These are phyloP conservation scores for Poeciliopsis gracilis DNA, from an alignment of 2,797 vertebrate genomes.

Conservation along the genomic window DNA sequence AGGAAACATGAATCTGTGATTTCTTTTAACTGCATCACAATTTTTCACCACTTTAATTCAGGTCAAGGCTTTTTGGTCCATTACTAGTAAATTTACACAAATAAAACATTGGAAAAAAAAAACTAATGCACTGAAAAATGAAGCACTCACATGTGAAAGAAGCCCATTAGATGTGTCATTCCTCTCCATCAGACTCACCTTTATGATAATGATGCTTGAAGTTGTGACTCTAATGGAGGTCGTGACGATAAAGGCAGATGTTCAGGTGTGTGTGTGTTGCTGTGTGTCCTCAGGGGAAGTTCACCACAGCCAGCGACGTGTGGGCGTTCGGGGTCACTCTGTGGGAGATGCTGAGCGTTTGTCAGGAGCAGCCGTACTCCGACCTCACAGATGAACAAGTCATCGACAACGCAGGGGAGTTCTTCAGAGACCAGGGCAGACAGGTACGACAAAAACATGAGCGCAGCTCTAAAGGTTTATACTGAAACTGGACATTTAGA, in stretches of 20 bases:
- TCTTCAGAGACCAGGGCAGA: constrained; percentile 91
- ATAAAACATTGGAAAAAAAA: background rate
- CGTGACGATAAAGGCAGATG: background rate
- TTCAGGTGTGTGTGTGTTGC: background rate
- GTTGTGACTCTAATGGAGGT: constrained; percentile 1
- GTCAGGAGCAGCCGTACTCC: constrained; percentile 93
- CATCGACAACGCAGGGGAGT: constrained; percentile 94
- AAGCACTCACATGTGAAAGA: background rate
- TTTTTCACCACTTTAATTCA: background rate
- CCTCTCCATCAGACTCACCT: background rate
- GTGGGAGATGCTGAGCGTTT: constrained; percentile 95
- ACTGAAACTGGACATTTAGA: background rate
- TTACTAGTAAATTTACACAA: constrained; percentile 1
- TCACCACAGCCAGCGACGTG: constrained; percentile 92
- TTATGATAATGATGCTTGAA: background rate
- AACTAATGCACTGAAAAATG: background rate
- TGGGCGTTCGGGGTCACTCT: constrained; percentile 97
- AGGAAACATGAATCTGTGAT: background rate
- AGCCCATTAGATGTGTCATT: background rate
- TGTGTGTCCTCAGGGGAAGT: constrained; percentile 85
- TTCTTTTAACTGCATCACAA: background rate
- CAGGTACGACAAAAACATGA: constrained; percentile 79
- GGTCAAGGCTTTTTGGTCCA: background rate
- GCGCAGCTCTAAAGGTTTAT: background rate
- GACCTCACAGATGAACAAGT: constrained; percentile 93